These are phyloP conservation scores for Chitala chitala DNA, from an alignment of 2,113 vertebrate species.

Conservation along the genomic window DNA sequence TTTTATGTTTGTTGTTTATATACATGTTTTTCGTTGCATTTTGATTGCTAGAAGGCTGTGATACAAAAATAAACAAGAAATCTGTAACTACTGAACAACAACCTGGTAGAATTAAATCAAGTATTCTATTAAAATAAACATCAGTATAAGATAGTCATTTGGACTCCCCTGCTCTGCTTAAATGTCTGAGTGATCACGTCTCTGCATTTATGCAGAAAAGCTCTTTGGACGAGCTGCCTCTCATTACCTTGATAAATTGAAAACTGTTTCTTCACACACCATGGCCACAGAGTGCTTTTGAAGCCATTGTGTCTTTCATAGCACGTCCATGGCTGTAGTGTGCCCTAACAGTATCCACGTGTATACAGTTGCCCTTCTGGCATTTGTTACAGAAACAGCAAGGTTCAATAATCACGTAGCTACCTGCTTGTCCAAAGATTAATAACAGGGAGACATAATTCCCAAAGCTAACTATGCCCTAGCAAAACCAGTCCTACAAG, in stretches of 20 bases:
- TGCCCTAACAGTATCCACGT: too few species aligned
- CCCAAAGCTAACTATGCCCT: too few species aligned
- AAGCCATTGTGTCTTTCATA: too few species aligned
- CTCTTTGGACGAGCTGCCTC: background rate
- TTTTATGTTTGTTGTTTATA: constrained; percentile 51
- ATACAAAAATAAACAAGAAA: constrained; percentile 68
- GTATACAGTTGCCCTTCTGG: too few species aligned
- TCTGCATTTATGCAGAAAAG: background rate
- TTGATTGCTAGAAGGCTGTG: constrained; percentile 77
- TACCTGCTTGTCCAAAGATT: too few species aligned
- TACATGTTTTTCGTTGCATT: constrained; percentile 34
- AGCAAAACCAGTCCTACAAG: too few species aligned
- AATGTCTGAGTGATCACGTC: background rate
- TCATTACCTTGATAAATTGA: background rate
- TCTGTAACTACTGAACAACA: constrained; percentile 84
- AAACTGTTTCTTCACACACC: too few species aligned
- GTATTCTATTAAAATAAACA: constrained; percentile 88
- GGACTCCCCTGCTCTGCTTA: background rate
- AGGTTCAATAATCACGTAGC: too few species aligned
- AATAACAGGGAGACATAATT: too few species aligned
- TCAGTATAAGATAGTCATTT: constrained; percentile 57
- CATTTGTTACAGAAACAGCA: too few species aligned
- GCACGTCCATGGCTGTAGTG: too few species aligned
- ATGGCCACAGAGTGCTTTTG: too few species aligned
- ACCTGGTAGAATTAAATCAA: constrained; percentile 84